Percentiles rank a stretch among this genome's conserved stretches.
Conservation (phyloP, 1,140 invertebrate genomes). For the Drosophila gunungcola region DNA sequence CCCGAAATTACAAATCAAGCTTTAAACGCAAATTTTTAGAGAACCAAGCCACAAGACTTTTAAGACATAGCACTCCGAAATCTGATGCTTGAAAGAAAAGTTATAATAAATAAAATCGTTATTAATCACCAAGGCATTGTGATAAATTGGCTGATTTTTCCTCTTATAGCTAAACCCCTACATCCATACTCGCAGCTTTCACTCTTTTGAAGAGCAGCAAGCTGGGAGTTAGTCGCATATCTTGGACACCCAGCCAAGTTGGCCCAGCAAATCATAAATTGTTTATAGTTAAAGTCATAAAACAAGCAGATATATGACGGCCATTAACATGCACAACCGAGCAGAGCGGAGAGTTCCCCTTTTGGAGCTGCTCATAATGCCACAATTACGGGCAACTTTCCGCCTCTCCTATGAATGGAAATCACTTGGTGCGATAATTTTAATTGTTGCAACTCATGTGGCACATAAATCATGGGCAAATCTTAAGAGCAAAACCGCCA, state of each 20-base stretch:
- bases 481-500: constrained; percentile 59
- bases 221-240: constrained; percentile 17
- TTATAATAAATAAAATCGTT: not conserved
- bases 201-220: not conserved
- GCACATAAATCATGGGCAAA: constrained; percentile 71
- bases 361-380: constrained; percentile 33
- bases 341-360: constrained; percentile 3
- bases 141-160: constrained; percentile 1
- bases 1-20: no score
- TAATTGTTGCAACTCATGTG: constrained; percentile 67
- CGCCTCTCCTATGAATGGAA: constrained; percentile 9
- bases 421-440: constrained; percentile 63
- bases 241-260: constrained; percentile 11
- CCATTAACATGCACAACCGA: constrained; percentile 63
- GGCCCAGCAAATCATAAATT: constrained; percentile 68
- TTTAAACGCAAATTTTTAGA: no score
- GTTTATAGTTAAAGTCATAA: constrained; percentile 74
- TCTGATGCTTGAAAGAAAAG: not conserved
- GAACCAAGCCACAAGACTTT: no score
- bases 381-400: constrained; percentile 59
- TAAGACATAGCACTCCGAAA: no score
- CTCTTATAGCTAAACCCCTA: not conserved
- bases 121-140: not conserved
- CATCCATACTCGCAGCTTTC: constrained; percentile 8
- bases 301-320: constrained; percentile 67